Conservation (phyloP, 2,888 invertebrate species). For the Agrotis ipsilon region DNA sequence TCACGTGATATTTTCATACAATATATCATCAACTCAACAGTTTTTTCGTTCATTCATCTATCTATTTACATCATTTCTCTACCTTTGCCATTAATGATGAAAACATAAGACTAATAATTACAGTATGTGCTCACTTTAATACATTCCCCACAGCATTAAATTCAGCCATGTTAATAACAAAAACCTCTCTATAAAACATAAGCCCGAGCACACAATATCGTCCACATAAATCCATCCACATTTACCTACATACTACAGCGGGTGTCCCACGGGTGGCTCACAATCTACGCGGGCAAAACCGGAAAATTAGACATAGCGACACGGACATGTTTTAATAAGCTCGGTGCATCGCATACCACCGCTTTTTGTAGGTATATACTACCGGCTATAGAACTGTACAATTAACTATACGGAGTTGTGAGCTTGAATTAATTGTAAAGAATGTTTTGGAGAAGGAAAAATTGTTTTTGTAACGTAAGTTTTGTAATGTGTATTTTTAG, state of each 20-base stretch:
- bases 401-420: conserved; percentile 38
- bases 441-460: not conserved
- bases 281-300: conserved; percentile 88
- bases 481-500: not conserved
- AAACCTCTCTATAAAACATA: conserved; percentile 9
- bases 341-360: conserved; percentile 60
- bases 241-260: conserved; percentile 48
- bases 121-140: too few relatives aligned
- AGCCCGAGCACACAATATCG: conserved; percentile 20
- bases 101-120: too few relatives aligned
- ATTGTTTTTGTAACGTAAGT: not conserved
- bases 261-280: conserved; percentile 74
- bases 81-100: not conserved
- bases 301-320: conserved; percentile 88
- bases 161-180: conserved; percentile 9
- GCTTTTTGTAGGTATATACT: conserved; percentile 53
- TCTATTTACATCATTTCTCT: too few relatives aligned
- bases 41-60: too few relatives aligned
- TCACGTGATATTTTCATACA: not conserved
- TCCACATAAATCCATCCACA: conserved; percentile 54
- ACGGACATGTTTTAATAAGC: conserved; percentile 78
- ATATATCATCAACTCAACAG: not conserved
- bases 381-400: conserved; percentile 49
- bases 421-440: conserved; percentile 19
- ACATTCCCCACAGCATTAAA: not conserved